Conservation (phyloP, 2,797 vertebrate genomes). For the Muscicapa comitata region DNA sequence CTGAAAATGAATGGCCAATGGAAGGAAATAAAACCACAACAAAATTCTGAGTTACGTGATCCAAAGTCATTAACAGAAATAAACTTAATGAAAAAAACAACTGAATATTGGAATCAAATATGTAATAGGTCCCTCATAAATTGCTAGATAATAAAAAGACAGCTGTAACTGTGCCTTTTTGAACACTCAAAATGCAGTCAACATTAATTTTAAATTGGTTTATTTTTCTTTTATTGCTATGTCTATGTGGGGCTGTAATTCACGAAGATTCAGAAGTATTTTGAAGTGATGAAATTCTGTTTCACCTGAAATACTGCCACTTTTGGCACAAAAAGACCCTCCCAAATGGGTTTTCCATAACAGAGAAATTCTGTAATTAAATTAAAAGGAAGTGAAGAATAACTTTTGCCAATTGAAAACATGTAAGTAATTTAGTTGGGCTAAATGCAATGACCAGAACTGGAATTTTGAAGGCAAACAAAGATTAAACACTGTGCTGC, state of each 20-base stretch:
- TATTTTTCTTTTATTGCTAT: background rate
- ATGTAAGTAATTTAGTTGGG: background rate
- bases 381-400: background rate
- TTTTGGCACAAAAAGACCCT: background rate
- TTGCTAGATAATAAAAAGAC: background rate
- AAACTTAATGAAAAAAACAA: background rate
- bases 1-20: background rate
- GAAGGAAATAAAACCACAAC: constrained; percentile 10
- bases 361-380: background rate
- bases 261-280: background rate
- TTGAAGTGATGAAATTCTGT: background rate
- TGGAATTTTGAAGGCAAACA: constrained; percentile 38
- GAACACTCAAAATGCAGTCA: background rate
- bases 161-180: background rate
- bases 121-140: background rate
- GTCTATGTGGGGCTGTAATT: background rate
- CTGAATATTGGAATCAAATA: background rate
- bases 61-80: background rate
- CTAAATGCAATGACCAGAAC: constrained; percentile 15
- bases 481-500: background rate
- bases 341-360: background rate
- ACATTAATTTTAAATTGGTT: background rate
- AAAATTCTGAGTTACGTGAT: background rate
- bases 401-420: constrained; percentile 3
- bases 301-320: background rate